Evolutionary conservation across 2,113 vertebrate genomes (phyloP), one percentile per base, ranked within the genome.

Genomic region (Myrmecobius fasciatus): DNA sequence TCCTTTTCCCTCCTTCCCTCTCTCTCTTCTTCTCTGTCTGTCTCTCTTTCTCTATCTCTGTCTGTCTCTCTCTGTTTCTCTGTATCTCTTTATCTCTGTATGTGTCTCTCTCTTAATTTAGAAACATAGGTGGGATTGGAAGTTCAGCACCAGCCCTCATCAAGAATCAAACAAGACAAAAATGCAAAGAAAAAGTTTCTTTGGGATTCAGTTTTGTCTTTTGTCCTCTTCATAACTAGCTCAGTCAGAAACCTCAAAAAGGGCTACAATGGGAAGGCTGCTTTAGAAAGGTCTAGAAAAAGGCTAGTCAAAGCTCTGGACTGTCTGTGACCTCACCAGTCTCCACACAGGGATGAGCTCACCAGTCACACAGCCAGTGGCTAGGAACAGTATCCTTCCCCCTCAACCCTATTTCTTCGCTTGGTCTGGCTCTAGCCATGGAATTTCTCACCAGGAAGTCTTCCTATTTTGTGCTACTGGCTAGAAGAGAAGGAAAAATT

Each of bases 301-400:
- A 95, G 92, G 94, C 94, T 75, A 96, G 96, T 52, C n/a, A 3
- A 8, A 25, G 90, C 53, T 94, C 92, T 95, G 96, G 95, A 46
- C 96, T 83, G 95, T 93, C 95, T 25, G 91, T 96, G 96, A 97
- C 95, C 94, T 97, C 95, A 92, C 93, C 90, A 93, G 92, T 36
- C 95, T 96, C 97, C 97, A 88, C n/a, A 1, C 0, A 43, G 20
- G 0, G 43, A 96, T 97, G 95, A 97, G 94, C 95, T 97, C 97
- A 96, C 94, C 96, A 98, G 51, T 91, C 95, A 91, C 97, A 96
- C 95, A 75, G 94, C 95, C 25, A 11, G 97, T 95, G 97, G 96
- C 96, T 75, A 75, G 36, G 67, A 43, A 43, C 67, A 83, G n/a
- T 36, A 75, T 93, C 89, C 36, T 95, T 95, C 91, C 91, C 94